Evolutionary conservation across 2,888 invertebrate species (phyloP).

Genomic region (Drosophila robusta): DNA sequence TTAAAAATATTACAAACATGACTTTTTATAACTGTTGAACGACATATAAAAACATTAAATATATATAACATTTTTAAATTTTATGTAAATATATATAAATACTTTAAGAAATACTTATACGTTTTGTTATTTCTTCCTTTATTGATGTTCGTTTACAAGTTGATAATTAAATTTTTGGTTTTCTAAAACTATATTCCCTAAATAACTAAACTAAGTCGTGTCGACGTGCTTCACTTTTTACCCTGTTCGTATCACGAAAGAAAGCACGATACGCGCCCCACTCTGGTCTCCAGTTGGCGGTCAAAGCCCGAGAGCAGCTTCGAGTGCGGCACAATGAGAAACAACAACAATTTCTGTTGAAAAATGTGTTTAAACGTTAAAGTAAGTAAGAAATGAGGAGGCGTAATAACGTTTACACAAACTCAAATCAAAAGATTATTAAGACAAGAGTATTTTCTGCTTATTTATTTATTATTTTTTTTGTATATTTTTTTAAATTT

Average conservation of each 20-base stretch:
- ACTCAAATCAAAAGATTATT: conserved; percentile 48
- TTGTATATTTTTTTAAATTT: conserved; percentile 23
- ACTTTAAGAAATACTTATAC: no score
- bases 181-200: background rate
- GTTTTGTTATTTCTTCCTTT: no score
- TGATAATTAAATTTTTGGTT: background rate
- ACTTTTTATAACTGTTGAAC: no score
- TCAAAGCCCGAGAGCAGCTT: conserved; percentile 39
- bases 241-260: no score
- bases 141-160: background rate
- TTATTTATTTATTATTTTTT: conserved; percentile 35
- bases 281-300: background rate
- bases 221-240: no score
- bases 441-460: conserved; percentile 43
- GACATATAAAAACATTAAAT: no score
- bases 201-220: no score
- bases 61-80: no score
- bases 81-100: no score
- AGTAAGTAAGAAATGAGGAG: conserved; percentile 39
- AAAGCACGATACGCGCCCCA: background rate
- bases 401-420: conserved; percentile 49
- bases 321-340: conserved; percentile 67
- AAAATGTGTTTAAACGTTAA: conserved; percentile 61
- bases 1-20: no score
- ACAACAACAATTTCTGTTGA: conserved; percentile 79